Conservation (phyloP, 2,888 invertebrate genomes). For the Orchesella flavescens region DNA sequence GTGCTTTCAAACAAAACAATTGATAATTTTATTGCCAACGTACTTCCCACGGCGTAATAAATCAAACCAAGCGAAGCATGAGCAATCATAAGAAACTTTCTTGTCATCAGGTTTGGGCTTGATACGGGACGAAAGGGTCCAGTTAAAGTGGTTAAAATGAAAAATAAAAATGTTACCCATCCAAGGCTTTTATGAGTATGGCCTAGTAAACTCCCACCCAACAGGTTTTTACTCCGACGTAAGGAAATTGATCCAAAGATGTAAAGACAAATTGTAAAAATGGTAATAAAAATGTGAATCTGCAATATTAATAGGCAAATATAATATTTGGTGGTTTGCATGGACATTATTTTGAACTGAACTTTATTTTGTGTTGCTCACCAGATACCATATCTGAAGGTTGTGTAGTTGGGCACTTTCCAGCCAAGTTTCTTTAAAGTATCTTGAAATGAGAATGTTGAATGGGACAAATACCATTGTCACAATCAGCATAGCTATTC, state of each 20-base stretch:
- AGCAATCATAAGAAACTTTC: neutral
- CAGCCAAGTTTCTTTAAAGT: constrained; percentile 7
- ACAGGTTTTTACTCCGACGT: neutral
- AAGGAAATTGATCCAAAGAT: neutral
- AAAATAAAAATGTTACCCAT: neutral
- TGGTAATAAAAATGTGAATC: neutral
- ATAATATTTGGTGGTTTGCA: too few species aligned
- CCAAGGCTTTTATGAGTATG: neutral
- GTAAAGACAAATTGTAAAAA: neutral
- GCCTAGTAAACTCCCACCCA: neutral
- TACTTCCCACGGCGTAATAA: neutral
- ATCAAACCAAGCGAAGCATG: neutral
- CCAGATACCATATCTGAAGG: neutral
- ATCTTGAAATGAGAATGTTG: neutral
- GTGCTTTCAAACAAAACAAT: neutral
- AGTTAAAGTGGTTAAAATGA: neutral
- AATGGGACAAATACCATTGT: neutral
- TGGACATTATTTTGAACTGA: neutral
- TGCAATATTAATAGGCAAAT: neutral
- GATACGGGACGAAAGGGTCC: neutral
- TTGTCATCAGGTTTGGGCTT: neutral
- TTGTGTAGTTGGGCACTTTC: neutral
- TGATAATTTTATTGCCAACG: neutral
- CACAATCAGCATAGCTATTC: neutral
- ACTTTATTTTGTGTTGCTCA: neutral